Evolutionary conservation across 2,888 invertebrate genomes (phyloP), one percentile per base, ranked within the genome.

Genomic region (Enoplolaimus lenunculus): DNA sequence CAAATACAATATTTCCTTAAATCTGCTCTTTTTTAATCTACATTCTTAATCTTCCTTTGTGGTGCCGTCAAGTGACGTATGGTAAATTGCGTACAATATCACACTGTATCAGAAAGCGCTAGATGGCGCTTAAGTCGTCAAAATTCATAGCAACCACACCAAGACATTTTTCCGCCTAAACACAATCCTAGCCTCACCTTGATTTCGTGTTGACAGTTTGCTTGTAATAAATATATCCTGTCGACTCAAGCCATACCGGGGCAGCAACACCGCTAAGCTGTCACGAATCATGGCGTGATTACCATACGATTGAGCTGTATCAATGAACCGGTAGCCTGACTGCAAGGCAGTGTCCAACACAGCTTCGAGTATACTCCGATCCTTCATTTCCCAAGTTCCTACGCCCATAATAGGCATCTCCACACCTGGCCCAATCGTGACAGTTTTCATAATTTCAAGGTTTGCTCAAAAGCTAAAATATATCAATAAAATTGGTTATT

Each of bases 211-310:
- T 73, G 90, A 85, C 73, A 90, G 81, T 84, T 90, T 91, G 33
- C 89, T 88, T 1, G 90, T 90, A 29, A 91, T 85, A 78, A 89
- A 90, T 71, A 91, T 85, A 78, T 91, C 89, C 74, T 87, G 84
- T 71, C 90, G 83, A 29, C 83, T 83, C 21, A 90, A 81, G 35
- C 85, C 85, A 79, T 88, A 84, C 77, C 87, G 88, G 0, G 88
- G 88, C 60, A 90, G 81, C 29, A 88, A 81, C 70, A 81, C 81
- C 76, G 85, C 84, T 33, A 90, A 82, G 1, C 88, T 87, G 57
- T 82, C 79, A 21, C 87, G 88, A 73, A 91, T 85, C 13, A 62
- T 34, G 2, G 79, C 78, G 81, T 90, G 90, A 81, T 90, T 90
- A 35, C 84, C 83, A 79, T 90, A 90, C 0, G 87, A 87, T 35